A percentile compares a stretch with the other conserved stretches of the same genome.
phyloP scores from a whole-genome alignment of 2,888 invertebrate species.

The Malthinus flaveolus region DNA sequence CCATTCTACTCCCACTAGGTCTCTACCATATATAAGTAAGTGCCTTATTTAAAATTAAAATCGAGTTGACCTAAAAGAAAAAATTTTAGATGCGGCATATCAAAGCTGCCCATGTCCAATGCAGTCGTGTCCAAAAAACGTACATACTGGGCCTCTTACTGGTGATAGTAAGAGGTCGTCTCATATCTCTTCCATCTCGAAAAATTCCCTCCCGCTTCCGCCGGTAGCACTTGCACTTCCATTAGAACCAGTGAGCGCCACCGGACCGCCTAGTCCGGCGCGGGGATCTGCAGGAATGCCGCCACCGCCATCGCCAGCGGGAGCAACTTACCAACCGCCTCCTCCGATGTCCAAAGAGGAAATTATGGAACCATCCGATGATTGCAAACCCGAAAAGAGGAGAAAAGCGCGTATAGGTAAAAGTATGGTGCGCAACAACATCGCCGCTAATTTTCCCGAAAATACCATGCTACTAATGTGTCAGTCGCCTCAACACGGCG shows the following conservation, averaged over 20 bases:
- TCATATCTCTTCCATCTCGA: slow-evolving; percentile 49
- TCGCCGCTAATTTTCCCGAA: slow-evolving; percentile 57
- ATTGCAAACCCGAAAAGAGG: slow-evolving; percentile 48
- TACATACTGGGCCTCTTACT: slow-evolving; percentile 97
- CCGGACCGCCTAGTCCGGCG: slow-evolving; percentile 71
- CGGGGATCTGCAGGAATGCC: slow-evolving; percentile 70
- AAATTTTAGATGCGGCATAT: slow-evolving; percentile 59
- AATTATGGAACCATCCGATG: slow-evolving; percentile 39
- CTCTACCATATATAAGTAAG: slow-evolving; percentile 67
- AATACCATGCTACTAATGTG: slow-evolving; percentile 59
- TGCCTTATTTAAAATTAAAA: slow-evolving; percentile 11
- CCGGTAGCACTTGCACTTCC: slow-evolving; percentile 58
- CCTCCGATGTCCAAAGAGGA: slow-evolving; percentile 41
- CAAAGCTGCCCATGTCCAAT: slow-evolving; percentile 85
- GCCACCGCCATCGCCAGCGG: slow-evolving; percentile 62
- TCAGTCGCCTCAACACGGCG: slow-evolving; percentile 42
- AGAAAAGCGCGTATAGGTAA: slow-evolving; percentile 64
- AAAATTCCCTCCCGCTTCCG: slow-evolving; percentile 53
- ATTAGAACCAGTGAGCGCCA: slow-evolving; percentile 56
- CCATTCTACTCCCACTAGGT: slow-evolving; percentile 64
- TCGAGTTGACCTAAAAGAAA: slow-evolving; percentile 17
- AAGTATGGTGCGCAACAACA: slow-evolving; percentile 68
- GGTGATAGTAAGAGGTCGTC: slow-evolving; percentile 81
- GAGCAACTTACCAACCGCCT: slow-evolving; percentile 53
- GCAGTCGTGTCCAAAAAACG: slow-evolving; percentile 97